phyloP scores from a whole-genome alignment of 2,113 vertebrate species.

The Chloropsis cyanopogon region DNA sequence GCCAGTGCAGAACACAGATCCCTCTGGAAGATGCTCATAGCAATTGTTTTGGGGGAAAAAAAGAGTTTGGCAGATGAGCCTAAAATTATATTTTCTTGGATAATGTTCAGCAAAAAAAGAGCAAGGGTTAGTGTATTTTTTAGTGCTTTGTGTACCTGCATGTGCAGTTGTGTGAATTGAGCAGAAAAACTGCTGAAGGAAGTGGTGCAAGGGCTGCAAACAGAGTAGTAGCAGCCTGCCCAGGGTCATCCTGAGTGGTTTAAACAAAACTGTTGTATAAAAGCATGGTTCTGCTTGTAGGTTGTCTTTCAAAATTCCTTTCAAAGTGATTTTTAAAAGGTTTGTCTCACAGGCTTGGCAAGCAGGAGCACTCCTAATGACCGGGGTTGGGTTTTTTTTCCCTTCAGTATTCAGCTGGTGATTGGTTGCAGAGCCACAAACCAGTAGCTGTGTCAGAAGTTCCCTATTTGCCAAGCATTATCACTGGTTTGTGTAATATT shows the following conservation, averaged over 20 bases:
- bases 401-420: neutral
- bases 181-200: neutral
- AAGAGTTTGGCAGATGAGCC: fast-evolving
- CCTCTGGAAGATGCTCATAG: neutral
- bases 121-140: neutral
- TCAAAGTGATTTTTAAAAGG: neutral
- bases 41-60: neutral
- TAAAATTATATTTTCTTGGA: neutral
- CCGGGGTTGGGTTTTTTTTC: neutral
- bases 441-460: neutral
- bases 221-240: neutral
- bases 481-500: neutral
- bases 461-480: neutral
- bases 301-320: neutral
- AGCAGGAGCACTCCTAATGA: neutral
- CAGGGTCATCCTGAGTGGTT: neutral
- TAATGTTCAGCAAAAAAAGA: neutral
- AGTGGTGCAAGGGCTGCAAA: neutral
- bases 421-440: neutral
- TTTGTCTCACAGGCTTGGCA: neutral
- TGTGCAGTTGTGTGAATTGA: neutral
- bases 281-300: neutral
- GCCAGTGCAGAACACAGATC: neutral
- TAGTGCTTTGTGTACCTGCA: neutral
- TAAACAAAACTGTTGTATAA: neutral